Percentiles rank a stretch among this genome's conserved stretches.
Conservation (phyloP, 2,113 vertebrate species). For the Chlamydotis undulata region DNA sequence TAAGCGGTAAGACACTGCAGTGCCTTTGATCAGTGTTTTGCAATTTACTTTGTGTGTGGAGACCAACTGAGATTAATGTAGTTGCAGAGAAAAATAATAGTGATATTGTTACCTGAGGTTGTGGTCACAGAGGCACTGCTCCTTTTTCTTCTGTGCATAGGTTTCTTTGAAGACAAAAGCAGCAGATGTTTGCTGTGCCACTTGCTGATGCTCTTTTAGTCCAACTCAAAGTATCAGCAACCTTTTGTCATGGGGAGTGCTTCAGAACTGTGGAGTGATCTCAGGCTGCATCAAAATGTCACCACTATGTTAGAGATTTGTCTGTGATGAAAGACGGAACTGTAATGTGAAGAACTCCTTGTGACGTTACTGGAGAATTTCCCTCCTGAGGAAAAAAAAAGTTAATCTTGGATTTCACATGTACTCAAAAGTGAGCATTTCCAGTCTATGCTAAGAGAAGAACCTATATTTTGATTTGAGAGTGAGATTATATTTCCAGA, state of each 20-base stretch:
- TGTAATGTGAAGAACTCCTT: background rate
- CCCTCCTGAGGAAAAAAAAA: background rate
- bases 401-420: background rate
- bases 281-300: background rate
- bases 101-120: background rate
- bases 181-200: background rate
- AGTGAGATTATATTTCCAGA: background rate
- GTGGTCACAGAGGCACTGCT: background rate
- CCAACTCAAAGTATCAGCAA: background rate
- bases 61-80: background rate
- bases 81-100: background rate
- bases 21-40: background rate
- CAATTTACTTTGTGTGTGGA: background rate
- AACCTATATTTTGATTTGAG: background rate
- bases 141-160: too few relatives aligned
- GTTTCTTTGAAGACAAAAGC: background rate
- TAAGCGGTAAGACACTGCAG: background rate
- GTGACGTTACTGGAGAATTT: background rate
- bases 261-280: background rate
- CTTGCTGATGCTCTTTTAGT: background rate
- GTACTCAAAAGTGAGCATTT: background rate
- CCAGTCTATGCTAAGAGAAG: background rate
- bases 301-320: background rate
- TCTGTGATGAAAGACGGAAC: background rate
- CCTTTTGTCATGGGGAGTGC: background rate